phyloP scores from a whole-genome alignment of 2,888 invertebrate genomes.

The Teleiodes luculella region DNA sequence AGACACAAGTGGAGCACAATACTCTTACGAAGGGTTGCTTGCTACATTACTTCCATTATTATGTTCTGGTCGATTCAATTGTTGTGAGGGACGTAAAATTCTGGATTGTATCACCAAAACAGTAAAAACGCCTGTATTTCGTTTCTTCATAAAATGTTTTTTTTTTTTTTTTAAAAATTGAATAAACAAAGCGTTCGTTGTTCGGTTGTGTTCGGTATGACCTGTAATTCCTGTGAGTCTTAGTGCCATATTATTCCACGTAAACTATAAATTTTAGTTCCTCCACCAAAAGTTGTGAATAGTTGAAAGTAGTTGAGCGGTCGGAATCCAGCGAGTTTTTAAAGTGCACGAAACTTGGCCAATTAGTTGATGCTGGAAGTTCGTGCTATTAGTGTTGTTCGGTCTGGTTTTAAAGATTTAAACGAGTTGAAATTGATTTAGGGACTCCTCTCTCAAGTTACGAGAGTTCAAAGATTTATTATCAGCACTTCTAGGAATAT shows the following conservation, averaged over 20 bases:
- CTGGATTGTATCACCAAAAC: too few species aligned
- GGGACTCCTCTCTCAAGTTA: constrained; percentile 2
- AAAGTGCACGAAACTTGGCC: constrained; percentile 57
- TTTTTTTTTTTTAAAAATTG: too few species aligned
- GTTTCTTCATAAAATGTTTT: too few species aligned
- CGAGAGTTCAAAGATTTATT: not conserved
- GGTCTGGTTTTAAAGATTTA: constrained; percentile 30
- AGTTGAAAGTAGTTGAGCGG: constrained; percentile 35
- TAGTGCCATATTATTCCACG: not conserved
- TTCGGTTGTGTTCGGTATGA: too few species aligned
- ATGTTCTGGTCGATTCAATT: constrained; percentile 1
- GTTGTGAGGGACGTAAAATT: not conserved
- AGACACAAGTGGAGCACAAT: not conserved
- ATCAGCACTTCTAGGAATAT: too few species aligned
- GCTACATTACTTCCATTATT: not conserved
- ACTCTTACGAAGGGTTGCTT: not conserved
- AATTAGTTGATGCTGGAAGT: constrained; percentile 53
- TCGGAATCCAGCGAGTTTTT: constrained; percentile 51
- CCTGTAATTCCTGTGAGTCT: too few species aligned
- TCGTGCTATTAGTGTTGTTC: constrained; percentile 36
- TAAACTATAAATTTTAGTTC: constrained; percentile 6
- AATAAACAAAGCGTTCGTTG: too few species aligned
- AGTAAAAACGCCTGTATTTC: too few species aligned
- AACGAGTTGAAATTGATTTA: constrained; percentile 24
- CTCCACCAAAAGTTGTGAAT: constrained; percentile 4